phyloP scores from a whole-genome alignment of 1,140 invertebrate species.

The Tetragnatha versicolor region DNA sequence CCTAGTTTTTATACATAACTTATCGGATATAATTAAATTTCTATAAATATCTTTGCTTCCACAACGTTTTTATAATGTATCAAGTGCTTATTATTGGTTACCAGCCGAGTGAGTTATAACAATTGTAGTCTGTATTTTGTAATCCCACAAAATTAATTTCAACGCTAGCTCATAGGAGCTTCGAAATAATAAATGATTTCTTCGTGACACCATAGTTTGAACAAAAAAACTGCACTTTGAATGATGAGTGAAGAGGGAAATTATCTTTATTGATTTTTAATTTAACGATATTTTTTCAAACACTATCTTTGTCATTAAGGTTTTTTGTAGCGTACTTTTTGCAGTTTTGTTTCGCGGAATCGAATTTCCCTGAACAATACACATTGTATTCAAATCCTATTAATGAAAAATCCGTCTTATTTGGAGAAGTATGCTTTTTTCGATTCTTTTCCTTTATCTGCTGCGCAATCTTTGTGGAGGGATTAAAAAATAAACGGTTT shows the following conservation, averaged over 20 bases:
- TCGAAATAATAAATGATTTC: constrained; percentile 48
- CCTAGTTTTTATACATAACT: constrained; percentile 31
- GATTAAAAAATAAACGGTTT: no score
- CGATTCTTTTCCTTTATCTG: no score
- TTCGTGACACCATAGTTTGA: constrained; percentile 34
- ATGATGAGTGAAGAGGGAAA: constrained; percentile 49
- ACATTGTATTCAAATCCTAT: constrained; percentile 9
- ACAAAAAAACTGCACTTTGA: constrained; percentile 37
- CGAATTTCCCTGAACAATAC: constrained; percentile 29
- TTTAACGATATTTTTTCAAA: constrained; percentile 44
- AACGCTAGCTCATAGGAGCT: constrained; percentile 1
- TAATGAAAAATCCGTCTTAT: no score
- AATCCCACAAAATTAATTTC: constrained; percentile 47
- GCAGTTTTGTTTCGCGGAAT: constrained; percentile 15
- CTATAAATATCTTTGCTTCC: constrained; percentile 46
- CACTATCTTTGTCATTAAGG: constrained; percentile 41
- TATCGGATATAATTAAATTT: constrained; percentile 48
- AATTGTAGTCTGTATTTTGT: constrained; percentile 43
- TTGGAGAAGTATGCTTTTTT: no score
- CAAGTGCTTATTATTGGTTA: constrained; percentile 47
- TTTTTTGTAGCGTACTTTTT: constrained; percentile 7
- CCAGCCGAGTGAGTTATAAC: constrained; percentile 40
- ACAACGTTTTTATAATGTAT: constrained; percentile 46
- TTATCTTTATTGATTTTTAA: constrained; percentile 48
- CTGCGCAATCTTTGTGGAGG: no score